These are phyloP conservation scores for Dendrocopos noguchii DNA, from an alignment of 2,113 vertebrate genomes.

Conservation along the genomic window DNA sequence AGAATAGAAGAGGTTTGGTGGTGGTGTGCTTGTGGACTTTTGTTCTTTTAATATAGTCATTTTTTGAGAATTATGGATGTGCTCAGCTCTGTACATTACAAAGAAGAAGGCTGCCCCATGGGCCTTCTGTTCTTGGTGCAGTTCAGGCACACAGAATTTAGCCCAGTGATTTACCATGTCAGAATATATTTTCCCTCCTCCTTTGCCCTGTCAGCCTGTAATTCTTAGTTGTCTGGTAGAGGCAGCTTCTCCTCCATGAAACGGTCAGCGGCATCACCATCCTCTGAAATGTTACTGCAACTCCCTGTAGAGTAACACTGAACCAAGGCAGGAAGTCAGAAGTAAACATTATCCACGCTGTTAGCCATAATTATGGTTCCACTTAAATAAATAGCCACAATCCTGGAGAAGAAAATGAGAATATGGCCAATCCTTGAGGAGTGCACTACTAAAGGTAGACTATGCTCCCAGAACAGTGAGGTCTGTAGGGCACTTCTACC, in stretches of 20 bases:
- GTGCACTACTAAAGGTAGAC: not conserved
- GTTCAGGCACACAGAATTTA: not conserved
- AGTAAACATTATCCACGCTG: not conserved
- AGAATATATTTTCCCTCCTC: not conserved
- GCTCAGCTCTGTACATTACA: not conserved
- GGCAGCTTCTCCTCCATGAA: not conserved
- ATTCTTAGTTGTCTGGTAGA: not conserved
- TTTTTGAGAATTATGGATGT: not conserved
- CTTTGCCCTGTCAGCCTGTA: not conserved
- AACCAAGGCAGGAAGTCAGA: not conserved
- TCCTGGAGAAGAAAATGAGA: not conserved
- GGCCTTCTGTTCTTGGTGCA: not conserved
- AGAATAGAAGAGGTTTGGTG: not conserved
- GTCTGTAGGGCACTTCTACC: not conserved
- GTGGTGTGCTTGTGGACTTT: rapidly evolving
- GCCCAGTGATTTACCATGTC: not conserved
- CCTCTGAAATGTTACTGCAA: not conserved
- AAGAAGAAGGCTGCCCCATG: not conserved
- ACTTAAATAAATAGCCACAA: not conserved
- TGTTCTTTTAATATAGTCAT: not conserved
- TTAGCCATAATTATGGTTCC: not conserved
- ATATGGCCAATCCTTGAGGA: not conserved
- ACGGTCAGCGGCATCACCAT: not conserved
- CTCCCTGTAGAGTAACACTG: not conserved
- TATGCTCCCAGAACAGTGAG: rapidly evolving